Percentiles rank a stretch among this genome's conserved stretches.
These are phyloP conservation scores for Dysmachus trigonus DNA, from an alignment of 2,888 invertebrate genomes.

Conservation along the genomic window DNA sequence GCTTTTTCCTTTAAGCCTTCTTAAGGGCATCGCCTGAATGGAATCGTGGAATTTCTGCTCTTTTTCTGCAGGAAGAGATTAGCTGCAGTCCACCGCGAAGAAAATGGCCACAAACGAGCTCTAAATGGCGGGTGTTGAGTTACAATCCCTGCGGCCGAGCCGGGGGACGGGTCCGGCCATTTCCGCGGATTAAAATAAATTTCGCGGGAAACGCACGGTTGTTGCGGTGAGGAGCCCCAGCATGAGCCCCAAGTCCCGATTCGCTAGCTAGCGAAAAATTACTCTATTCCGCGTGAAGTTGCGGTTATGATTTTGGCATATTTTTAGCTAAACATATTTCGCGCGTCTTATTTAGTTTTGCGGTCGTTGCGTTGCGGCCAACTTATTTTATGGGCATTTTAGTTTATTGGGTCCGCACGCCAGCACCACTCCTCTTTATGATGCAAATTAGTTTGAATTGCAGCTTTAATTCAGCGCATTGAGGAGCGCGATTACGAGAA, in stretches of 20 bases:
- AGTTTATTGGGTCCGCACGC: not conserved
- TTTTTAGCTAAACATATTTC: slow-evolving; percentile 21
- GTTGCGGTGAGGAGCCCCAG: not conserved
- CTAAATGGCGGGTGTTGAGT: slow-evolving; percentile 35
- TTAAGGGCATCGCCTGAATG: slow-evolving; percentile 24
- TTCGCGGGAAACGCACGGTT: not conserved
- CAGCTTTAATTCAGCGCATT: not conserved
- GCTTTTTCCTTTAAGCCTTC: not conserved
- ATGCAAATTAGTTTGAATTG: not conserved
- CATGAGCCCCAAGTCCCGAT: not conserved
- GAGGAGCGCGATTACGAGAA: not conserved
- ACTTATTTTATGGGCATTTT: not conserved
- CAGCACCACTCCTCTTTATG: not conserved
- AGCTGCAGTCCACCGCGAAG: slow-evolving; percentile 1
- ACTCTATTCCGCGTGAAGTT: not conserved
- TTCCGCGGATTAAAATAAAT: slow-evolving; percentile 38
- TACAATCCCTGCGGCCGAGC: not conserved
- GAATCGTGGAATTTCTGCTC: slow-evolving; percentile 18
- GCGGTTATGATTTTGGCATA: slow-evolving; percentile 36
- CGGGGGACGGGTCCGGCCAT: not conserved
- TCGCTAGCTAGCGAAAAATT: not conserved
- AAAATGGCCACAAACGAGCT: slow-evolving; percentile 8
- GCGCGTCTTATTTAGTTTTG: slow-evolving; percentile 1
- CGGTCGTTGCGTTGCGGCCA: not conserved
- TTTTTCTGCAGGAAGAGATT: slow-evolving; percentile 29